phyloP scores from a whole-genome alignment of 2,888 invertebrate species.

The Xestia sexstrigata region DNA sequence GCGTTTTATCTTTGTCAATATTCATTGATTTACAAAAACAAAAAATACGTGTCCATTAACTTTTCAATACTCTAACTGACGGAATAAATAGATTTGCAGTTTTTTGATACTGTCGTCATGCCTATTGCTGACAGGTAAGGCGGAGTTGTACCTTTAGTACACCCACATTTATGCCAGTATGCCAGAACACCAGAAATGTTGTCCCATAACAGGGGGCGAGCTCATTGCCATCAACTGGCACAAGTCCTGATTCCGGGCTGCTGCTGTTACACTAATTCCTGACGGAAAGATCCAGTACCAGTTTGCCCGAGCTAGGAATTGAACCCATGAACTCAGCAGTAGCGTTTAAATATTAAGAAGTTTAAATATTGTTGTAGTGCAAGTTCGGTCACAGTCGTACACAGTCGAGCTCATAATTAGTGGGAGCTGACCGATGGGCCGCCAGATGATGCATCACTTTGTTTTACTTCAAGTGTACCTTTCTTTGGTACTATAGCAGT shows the following conservation, averaged over 20 bases:
- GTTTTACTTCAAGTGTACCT: constrained; percentile 14
- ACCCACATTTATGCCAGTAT: not conserved
- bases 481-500: not conserved
- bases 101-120: no score
- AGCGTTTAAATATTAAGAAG: not conserved
- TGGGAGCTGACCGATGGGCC: constrained; percentile 32
- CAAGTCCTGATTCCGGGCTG: not conserved
- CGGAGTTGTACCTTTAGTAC: not conserved
- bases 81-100: no score
- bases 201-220: not conserved
- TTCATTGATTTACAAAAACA: no score
- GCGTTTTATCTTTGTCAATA: no score
- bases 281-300: not conserved
- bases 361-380: not conserved
- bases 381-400: not conserved
- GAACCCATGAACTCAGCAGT: not conserved
- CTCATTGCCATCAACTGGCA: not conserved
- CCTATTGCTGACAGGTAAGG: not conserved
- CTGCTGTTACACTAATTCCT: not conserved
- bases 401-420: constrained; percentile 21
- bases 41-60: no score
- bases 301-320: not conserved
- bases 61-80: no score
- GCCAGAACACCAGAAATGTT: not conserved
- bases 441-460: constrained; percentile 33